Evolutionary conservation across 2,113 vertebrate species (phyloP), one percentile per base, ranked within the genome.

Genomic region (Neotoma lepida): DNA sequence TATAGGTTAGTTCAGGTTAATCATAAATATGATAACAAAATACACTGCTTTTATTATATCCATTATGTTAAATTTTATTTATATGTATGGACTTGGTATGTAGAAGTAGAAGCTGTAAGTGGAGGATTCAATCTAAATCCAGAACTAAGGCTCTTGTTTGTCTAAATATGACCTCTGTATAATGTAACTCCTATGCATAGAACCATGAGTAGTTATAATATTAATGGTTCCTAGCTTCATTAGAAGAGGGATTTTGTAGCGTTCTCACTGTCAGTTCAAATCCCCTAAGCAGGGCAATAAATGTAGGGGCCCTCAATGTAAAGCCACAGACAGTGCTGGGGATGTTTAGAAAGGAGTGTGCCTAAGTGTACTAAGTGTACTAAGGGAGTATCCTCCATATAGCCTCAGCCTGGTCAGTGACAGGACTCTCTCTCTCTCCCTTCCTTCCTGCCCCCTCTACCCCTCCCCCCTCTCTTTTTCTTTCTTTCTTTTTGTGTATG

Each of bases 271-370:
- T 3, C 18, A 46, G 26, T 39, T 89, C 9, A 88, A 81, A 41
- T 82, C 39, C 2, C 49, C 3, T 28, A 28, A 35, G 6, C 28
- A 78, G 35, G 14, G 4, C 56, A 51, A 30, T 26, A 18, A 54
- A 24, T 26, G 8, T 66, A 41, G 4, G 0, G 14, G 28, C 22
- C 1, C 54, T 58, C n/a, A 46, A 8, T 35, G 33, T 30, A 49
- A 63, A 39, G 76, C 17, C 6, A 0, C 0, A 33, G 35, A 5
- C 51, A 22, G 3, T 44, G 39, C 4, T 12, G 4, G 33, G 0
- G 28, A 26, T 4, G 5, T 39, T 39, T n/a, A 61, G n/a, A 58
- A 8, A 2, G 17, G 20, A 10, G 33, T 30, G 12, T 9, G 17
- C n/a, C n/a, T n/a, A n/a, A n/a, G n/a, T n/a, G n/a, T n/a, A n/a